Evolutionary conservation across 2,113 vertebrate species (phyloP).

Genomic region (Podocnemis expansa): DNA sequence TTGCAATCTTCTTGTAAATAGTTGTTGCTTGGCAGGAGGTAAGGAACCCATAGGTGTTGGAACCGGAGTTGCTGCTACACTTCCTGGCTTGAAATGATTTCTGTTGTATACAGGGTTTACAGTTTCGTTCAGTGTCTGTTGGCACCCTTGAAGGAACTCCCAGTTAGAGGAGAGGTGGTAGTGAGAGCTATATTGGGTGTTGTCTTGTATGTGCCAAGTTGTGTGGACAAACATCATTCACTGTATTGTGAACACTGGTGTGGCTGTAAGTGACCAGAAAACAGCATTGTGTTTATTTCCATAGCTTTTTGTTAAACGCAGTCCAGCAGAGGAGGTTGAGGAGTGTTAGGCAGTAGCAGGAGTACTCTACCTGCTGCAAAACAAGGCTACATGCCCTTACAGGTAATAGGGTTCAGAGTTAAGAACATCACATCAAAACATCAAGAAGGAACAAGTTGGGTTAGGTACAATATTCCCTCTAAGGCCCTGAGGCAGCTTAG

Average conservation of each 20-base stretch:
- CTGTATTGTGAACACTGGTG: neutral
- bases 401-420: neutral
- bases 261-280: neutral
- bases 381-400: neutral
- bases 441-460: no score
- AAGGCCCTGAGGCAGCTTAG: no score
- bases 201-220: neutral
- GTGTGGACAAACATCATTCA: neutral
- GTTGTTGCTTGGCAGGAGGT: neutral
- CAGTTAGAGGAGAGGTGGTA: accelerated
- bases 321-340: neutral
- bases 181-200: neutral
- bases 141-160: neutral
- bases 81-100: no score
- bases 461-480: no score
- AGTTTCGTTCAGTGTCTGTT: no score
- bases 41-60: neutral
- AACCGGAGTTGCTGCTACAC: no score
- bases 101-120: no score
- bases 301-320: neutral
- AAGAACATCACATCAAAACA: neutral
- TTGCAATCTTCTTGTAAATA: neutral
- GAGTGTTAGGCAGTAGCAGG: neutral
- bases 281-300: neutral
- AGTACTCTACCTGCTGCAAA: neutral